Evolutionary conservation across 2,113 vertebrate genomes (phyloP).

Genomic region (Ammodytes dubius): DNA sequence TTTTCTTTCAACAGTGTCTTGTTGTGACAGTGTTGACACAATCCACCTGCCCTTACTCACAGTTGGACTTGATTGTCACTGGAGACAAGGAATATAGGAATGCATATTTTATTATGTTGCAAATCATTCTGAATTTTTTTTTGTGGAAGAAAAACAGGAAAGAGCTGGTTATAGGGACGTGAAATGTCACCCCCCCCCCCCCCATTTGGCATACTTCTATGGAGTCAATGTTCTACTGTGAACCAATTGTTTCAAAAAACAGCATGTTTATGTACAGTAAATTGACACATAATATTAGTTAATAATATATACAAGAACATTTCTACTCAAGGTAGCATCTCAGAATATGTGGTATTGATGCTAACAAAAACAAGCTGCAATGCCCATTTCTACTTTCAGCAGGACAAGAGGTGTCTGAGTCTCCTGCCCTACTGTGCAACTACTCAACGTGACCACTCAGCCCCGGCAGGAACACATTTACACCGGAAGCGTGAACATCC

Average conservation of each 20-base stretch:
- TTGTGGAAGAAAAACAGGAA: background rate
- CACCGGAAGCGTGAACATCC: background rate
- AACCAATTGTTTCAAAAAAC: background rate
- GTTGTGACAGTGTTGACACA: slow-evolving; percentile 31
- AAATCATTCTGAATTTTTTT: background rate
- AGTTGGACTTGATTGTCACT: background rate
- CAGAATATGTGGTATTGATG: background rate
- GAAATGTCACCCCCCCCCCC: background rate
- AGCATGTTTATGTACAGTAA: background rate
- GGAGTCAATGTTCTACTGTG: background rate
- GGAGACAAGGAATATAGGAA: background rate
- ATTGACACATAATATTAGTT: background rate
- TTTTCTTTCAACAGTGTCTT: background rate
- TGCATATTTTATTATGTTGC: background rate
- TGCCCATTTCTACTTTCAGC: background rate
- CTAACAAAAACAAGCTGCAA: too few relatives aligned
- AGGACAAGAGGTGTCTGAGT: slow-evolving; percentile 8
- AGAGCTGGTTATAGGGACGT: background rate
- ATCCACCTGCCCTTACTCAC: background rate
- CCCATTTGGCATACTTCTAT: background rate
- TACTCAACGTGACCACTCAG: background rate
- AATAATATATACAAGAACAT: background rate
- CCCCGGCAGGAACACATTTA: slow-evolving; percentile 30
- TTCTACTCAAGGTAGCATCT: background rate
- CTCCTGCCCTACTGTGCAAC: background rate